A percentile compares a stretch with the other conserved stretches of the same genome.
phyloP scores from a whole-genome alignment of 2,888 invertebrate species.

The Incurvaria masculella region DNA sequence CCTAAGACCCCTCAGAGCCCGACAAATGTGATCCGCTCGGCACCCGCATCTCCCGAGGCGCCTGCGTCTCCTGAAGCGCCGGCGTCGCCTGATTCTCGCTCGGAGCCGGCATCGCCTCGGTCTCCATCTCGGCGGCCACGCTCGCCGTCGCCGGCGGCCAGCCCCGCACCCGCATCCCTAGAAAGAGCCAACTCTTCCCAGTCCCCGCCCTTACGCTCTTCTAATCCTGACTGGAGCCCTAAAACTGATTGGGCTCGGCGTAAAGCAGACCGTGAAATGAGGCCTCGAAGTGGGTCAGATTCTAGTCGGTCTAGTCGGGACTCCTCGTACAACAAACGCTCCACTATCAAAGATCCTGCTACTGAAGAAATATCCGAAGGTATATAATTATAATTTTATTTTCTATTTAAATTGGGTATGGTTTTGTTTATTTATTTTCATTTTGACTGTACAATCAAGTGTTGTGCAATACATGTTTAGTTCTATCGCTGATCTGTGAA shows the following conservation, averaged over 20 bases:
- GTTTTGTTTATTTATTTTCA: too few relatives aligned
- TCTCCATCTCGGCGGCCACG: slow-evolving; percentile 1
- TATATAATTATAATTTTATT: too few relatives aligned
- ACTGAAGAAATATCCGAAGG: slow-evolving; percentile 65
- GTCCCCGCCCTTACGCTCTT: slow-evolving; percentile 22
- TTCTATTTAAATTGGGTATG: too few relatives aligned
- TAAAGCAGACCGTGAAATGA: slow-evolving; percentile 36
- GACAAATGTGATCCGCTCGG: slow-evolving; percentile 30
- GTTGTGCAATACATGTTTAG: too few relatives aligned
- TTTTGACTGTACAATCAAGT: too few relatives aligned
- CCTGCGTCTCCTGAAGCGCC: slow-evolving; percentile 11
- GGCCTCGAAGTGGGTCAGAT: slow-evolving; percentile 44
- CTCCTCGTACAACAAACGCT: slow-evolving; percentile 42
- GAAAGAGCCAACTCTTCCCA: slow-evolving; percentile 30
- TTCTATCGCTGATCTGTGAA: too few relatives aligned
- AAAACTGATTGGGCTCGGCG: slow-evolving; percentile 44
- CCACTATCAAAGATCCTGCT: slow-evolving; percentile 38
- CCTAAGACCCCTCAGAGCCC: slow-evolving; percentile 42
- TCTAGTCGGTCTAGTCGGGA: slow-evolving; percentile 46
- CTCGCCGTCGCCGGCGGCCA: slow-evolving; percentile 19
- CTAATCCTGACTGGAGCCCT: slow-evolving; percentile 35
- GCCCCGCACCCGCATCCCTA: slow-evolving; percentile 29
- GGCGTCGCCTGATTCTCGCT: neutral
- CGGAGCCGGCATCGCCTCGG: slow-evolving; percentile 2
- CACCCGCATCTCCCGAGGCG: slow-evolving; percentile 29